Evolutionary conservation across 1,140 invertebrate species (phyloP).

Genomic region (Drosophila trapezifrons): DNA sequence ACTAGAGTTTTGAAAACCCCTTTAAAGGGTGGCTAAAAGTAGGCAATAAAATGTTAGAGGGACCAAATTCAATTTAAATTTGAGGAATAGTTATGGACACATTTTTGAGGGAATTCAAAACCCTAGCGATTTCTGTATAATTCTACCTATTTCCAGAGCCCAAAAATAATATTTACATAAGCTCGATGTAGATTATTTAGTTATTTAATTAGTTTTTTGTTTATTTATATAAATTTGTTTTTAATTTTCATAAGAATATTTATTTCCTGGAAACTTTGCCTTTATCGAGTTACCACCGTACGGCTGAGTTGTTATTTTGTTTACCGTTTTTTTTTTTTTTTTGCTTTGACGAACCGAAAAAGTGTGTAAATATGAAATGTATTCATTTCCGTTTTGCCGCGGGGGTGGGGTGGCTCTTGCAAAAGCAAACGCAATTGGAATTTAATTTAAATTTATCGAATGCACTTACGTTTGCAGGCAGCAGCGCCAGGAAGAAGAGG

Average conservation of each 20-base stretch:
- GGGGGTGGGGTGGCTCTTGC: not conserved
- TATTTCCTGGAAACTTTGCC: not conserved
- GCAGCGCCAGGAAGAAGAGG: slow-evolving; percentile 15
- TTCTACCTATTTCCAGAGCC: not conserved
- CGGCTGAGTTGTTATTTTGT: not conserved
- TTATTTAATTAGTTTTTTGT: not conserved
- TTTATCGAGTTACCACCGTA: not conserved
- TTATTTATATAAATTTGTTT: not conserved
- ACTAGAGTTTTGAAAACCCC: no score
- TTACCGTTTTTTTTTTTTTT: slow-evolving; percentile 3
- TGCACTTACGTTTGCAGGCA: slow-evolving; percentile 40
- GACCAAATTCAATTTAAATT: no score
- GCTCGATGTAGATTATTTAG: not conserved
- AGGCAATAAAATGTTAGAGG: no score
- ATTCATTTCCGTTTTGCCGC: slow-evolving; percentile 3
- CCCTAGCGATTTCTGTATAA: no score
- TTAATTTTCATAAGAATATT: no score
- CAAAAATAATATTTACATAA: not conserved
- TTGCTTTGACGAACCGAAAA: not conserved
- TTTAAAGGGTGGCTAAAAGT: no score
- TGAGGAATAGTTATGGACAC: no score
- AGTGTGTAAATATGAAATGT: slow-evolving; percentile 9
- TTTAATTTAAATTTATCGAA: slow-evolving; percentile 23
- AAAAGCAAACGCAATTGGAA: slow-evolving; percentile 7
- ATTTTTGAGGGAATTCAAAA: no score